Base-by-base conservation (phyloP, 2,797 vertebrate genomes). In the Morelia viridis region DNA sequence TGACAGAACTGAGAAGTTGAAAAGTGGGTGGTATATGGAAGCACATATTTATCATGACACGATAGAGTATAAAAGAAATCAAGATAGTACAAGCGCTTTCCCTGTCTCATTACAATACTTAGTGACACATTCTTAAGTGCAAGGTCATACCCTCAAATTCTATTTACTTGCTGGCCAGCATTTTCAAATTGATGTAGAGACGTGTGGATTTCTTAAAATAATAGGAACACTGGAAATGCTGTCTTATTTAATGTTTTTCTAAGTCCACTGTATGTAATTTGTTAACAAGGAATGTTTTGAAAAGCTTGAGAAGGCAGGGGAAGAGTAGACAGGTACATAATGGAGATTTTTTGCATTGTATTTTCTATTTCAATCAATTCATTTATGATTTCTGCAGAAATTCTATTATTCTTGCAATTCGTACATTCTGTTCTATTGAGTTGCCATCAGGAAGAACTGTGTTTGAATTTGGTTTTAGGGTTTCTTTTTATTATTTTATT, bases 111-210 rank as follows among this genome's bases (percentile, higher is more conserved):
- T 88, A 83, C 60, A 10, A 46, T 89, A 64, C 57, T 0, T 92
- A 93, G 88, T 92, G 61, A 61, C 71, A 65, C 46, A 93, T 93
- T 61, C 12, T 68, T 41, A 90, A 95, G 28, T 85, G n/a, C 88
- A 89, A 80, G 56, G 62, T 93, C 91, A 60, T 0, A 24, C 68
- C 13, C 19, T 92, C 41, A 93, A 31, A 35, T 89, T 92, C 90
- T 86, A 68, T 89, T 95, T 93, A 83, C 12, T 10, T 87, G 35
- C 28, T 26, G 5, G 87, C 92, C 85, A 84, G 92, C 85, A 84
- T 60, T 93, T 35, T 1, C 0, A 57, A 93, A 91, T 17, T 0
- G 46, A 0, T 60, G 3, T 64, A 1, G 9, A 1, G 15, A 50
- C n/a, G 62, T 17, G 1, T 9, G 89, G 53, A 89, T 50, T 0